Conservation (phyloP, 2,888 invertebrate genomes). For the Trissoscelio sp. region DNA sequence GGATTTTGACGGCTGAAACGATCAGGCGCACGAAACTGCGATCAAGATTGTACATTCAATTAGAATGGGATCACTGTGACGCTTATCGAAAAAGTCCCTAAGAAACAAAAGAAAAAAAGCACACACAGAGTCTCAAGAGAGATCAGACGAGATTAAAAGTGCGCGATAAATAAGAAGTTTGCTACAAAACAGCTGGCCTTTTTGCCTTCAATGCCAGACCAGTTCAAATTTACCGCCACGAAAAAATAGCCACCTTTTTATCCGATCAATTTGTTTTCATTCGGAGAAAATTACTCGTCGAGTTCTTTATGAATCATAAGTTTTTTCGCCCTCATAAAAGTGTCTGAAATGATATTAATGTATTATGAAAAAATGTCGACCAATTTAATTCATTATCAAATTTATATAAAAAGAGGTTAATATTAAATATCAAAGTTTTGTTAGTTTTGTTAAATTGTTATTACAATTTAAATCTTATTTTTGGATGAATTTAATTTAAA, state of each 20-base stretch:
- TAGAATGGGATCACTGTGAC: slow-evolving; percentile 55
- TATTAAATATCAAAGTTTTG: no score
- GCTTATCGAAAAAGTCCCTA: slow-evolving; percentile 28
- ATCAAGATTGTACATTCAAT: slow-evolving; percentile 51
- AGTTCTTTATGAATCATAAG: slow-evolving; percentile 5
- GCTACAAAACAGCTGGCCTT: slow-evolving; percentile 47
- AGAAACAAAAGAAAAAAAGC: not conserved
- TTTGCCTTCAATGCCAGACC: slow-evolving; percentile 8
- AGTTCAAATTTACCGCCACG: slow-evolving; percentile 17
- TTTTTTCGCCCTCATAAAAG: no score
- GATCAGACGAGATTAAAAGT: slow-evolving; percentile 36
- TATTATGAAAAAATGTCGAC: no score
- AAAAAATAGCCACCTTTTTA: slow-evolving; percentile 13
- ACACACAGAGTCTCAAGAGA: not conserved
- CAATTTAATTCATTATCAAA: no score
- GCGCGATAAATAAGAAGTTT: slow-evolving; percentile 37
- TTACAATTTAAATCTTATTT: no score
- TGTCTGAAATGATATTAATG: not conserved
- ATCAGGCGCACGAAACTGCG: slow-evolving; percentile 4
- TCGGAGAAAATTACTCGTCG: slow-evolving; percentile 5
- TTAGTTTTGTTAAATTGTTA: no score
- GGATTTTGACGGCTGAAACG: slow-evolving; percentile 48
- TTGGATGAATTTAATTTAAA: no score
- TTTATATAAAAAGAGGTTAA: no score
- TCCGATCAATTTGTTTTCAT: slow-evolving; percentile 9